A percentile compares a stretch with the other conserved stretches of the same genome.
These are phyloP conservation scores for Cirrhinus mrigala DNA, from an alignment of 2,797 vertebrate genomes.

Conservation along the genomic window DNA sequence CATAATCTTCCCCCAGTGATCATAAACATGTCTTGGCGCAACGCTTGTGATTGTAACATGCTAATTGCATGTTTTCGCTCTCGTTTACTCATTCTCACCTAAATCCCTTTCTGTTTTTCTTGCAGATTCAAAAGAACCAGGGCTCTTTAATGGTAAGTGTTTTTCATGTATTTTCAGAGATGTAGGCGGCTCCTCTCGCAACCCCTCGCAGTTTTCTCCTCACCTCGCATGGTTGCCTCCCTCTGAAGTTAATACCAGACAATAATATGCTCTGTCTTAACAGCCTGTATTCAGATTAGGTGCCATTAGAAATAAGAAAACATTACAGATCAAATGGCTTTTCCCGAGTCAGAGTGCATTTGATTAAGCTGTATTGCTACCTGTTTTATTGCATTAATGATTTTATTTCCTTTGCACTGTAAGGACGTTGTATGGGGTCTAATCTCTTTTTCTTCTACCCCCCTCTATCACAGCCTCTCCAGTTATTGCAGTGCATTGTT, in stretches of 20 bases:
- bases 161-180: slow-evolving; percentile 59
- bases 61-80: slow-evolving; percentile 93
- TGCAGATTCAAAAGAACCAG: slow-evolving; percentile 99
- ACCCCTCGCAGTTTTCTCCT: slow-evolving; percentile 78
- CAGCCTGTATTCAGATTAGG: slow-evolving; percentile 93
- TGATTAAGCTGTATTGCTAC: slow-evolving; percentile 95
- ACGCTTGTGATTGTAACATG: slow-evolving; percentile 99
- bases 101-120: slow-evolving; percentile 75
- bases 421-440: slow-evolving; percentile 89
- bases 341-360: slow-evolving; percentile 89
- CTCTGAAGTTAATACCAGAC: slow-evolving; percentile 92
- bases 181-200: slow-evolving; percentile 47
- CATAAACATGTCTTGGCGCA: slow-evolving; percentile 99
- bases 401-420: slow-evolving; percentile 93
- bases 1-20: slow-evolving; percentile 99
- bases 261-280: slow-evolving; percentile 91
- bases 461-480: slow-evolving; percentile 91
- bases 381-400: slow-evolving; percentile 96
- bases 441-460: slow-evolving; percentile 72
- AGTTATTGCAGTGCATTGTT: slow-evolving; percentile 99
- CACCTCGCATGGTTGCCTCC: slow-evolving; percentile 90
- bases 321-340: slow-evolving; percentile 87
- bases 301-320: slow-evolving; percentile 97
- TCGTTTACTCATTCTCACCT: slow-evolving; percentile 13
- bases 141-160: slow-evolving; percentile 99